Conservation (phyloP, 2,888 invertebrate genomes). For the Tolmerus cingulatus region DNA sequence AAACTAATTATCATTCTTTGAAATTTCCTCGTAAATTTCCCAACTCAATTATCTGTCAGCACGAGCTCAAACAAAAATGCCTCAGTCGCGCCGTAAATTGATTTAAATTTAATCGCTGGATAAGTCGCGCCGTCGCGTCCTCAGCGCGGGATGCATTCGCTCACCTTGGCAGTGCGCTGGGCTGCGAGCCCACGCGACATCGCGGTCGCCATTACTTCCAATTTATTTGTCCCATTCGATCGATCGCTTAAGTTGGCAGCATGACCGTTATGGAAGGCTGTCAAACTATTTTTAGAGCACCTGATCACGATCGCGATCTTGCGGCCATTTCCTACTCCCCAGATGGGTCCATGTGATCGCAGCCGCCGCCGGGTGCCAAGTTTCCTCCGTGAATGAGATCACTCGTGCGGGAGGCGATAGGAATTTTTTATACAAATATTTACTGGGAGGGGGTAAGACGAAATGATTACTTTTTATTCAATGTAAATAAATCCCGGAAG, state of each 20-base stretch:
- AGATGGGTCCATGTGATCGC: background rate
- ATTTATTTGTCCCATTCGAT: constrained; percentile 4
- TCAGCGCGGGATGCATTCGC: background rate
- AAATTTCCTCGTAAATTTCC: background rate
- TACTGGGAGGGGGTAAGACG: background rate
- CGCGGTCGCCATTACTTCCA: background rate
- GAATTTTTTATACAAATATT: background rate
- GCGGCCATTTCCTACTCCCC: background rate
- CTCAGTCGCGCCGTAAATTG: background rate
- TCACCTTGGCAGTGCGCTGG: background rate
- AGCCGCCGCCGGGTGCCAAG: background rate
- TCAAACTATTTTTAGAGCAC: constrained; percentile 18
- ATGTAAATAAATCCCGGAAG: background rate
- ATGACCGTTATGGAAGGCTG: background rate
- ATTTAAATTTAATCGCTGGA: background rate
- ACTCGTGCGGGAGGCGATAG: background rate
- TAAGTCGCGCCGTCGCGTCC: background rate
- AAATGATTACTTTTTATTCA: background rate
- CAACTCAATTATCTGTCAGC: background rate
- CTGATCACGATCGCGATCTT: background rate
- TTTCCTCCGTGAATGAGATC: background rate
- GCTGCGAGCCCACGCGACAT: background rate
- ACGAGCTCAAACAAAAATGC: background rate
- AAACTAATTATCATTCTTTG: background rate
- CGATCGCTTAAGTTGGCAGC: background rate